phyloP scores from a whole-genome alignment of 1,140 invertebrate species.

The Drosophila melanica region DNA sequence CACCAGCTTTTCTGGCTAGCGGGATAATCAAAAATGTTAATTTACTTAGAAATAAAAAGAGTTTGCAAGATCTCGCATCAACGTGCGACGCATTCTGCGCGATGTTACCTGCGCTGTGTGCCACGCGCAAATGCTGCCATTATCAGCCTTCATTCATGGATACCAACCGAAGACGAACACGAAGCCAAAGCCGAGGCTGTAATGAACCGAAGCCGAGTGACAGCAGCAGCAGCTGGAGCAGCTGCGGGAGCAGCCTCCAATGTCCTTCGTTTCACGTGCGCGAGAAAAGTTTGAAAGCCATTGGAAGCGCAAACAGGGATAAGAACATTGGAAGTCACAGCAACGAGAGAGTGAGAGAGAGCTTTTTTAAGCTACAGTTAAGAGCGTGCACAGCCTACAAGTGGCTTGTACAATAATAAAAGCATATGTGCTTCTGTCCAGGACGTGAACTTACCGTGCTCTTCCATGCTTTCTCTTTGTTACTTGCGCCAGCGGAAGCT shows the following conservation, averaged over 20 bases:
- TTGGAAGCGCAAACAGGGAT: constrained; percentile 73
- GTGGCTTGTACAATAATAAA: constrained; percentile 51
- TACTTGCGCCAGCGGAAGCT: background rate
- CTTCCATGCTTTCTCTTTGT: constrained; percentile 10
- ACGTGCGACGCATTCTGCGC: constrained; percentile 27
- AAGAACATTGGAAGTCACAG: constrained; percentile 69
- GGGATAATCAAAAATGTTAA: constrained; percentile 53
- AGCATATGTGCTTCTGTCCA: constrained; percentile 1
- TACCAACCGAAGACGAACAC: constrained; percentile 53
- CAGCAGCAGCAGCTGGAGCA: constrained; percentile 22
- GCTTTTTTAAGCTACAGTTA: constrained; percentile 54
- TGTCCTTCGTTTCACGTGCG: constrained; percentile 54
- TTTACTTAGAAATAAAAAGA: constrained; percentile 27
- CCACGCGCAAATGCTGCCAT: constrained; percentile 55
- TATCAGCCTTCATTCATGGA: constrained; percentile 74
- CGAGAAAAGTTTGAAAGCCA: constrained; percentile 66
- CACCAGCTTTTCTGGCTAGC: constrained; percentile 3
- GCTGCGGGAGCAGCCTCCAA: constrained; percentile 37
- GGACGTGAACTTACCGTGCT: background rate
- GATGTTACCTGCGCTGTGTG: constrained; percentile 54
- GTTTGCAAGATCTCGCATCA: constrained; percentile 51
- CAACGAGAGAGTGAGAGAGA: constrained; percentile 14
- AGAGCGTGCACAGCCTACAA: constrained; percentile 56
- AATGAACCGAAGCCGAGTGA: background rate
- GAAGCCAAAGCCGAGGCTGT: constrained; percentile 1